Evolutionary conservation across 92 coral and sea anemone genomes (phyloP), one percentile per base, ranked within the genome.

Genomic region (Metridium senile): DNA sequence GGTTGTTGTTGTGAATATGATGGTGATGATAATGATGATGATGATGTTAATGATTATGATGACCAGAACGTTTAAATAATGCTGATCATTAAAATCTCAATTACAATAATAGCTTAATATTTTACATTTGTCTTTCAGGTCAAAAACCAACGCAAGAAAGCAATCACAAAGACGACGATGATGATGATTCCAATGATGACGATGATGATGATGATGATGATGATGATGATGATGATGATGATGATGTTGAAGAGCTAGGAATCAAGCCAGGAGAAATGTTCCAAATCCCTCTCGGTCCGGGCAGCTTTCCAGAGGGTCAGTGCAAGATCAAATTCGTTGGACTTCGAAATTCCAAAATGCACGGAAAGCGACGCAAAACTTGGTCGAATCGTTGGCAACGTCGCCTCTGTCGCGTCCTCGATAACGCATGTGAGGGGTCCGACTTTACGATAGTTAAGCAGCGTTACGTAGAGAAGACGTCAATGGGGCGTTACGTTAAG

Each of bases 361-460:
- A 71, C 17, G 35, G 69, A 8, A 79, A 53, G 72, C 77, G 82
- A 43, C 28, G 85, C 18, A 83, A 79, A 45, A 75, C 71, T 22
- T 82, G 82, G 89, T 47, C 64, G 72, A 85, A 80, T 26, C 89
- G 88, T 28, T 92, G 97, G 97, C 97, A 92, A 61, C 85, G 81
- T 33, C 90, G 91, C 26, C 70, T 93, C 0, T 93, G 98, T 56
- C 86, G 88, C 1, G 93, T 93, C 11, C 75, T 93, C 74, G 66
- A 82, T 63, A 74, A 86, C 43, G 59, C 93, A 16, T 93, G 98
- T 59, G 86, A 79, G 28, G 92, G 87, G 0, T 77, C 75, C 9
- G 89, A 84, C 21, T 61, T 73, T 67, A 75, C 89, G 28, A 71
- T 58, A 18, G 78, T 86, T 1, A 84, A 84, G 65, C 67, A 82